These are phyloP conservation scores for Pipistrellus pipistrellus DNA, from an alignment of 2,797 vertebrate species.

Conservation along the genomic window DNA sequence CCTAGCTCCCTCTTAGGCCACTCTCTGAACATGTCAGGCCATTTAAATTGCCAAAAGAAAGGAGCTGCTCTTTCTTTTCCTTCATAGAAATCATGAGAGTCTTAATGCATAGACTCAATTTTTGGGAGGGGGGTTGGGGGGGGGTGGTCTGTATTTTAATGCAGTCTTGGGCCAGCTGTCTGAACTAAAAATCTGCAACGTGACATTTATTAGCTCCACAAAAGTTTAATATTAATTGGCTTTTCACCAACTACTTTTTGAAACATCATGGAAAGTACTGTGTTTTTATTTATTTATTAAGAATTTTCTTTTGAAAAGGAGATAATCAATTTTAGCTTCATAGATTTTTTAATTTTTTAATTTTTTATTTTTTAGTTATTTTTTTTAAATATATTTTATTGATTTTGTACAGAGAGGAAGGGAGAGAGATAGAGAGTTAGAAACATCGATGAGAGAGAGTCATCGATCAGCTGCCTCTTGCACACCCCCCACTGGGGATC, in stretches of 20 bases:
- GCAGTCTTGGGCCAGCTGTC: neutral
- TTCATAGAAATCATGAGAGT: neutral
- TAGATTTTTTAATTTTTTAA: neutral
- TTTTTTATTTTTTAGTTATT: too few species aligned
- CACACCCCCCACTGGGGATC: too few species aligned
- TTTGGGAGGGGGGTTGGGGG: neutral
- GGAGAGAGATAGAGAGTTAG: too few species aligned
- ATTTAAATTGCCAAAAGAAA: neutral
- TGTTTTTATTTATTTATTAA: slow-evolving; percentile 26
- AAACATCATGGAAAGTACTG: neutral
- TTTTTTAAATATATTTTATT: too few species aligned
- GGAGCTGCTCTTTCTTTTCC: neutral
- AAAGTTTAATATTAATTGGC: neutral
- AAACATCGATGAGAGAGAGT: too few species aligned
- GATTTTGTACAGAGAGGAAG: too few species aligned
- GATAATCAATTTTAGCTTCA: neutral
- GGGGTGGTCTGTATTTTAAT: neutral
- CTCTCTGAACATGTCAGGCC: neutral
- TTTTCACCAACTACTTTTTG: neutral
- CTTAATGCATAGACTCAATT: neutral
- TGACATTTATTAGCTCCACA: neutral
- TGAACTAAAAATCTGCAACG: neutral
- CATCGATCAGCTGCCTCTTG: too few species aligned
- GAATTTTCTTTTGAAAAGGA: neutral
- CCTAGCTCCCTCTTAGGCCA: neutral